Evolutionary conservation across 2,113 vertebrate genomes (phyloP).

Genomic region (Tricholaema leucomelas): DNA sequence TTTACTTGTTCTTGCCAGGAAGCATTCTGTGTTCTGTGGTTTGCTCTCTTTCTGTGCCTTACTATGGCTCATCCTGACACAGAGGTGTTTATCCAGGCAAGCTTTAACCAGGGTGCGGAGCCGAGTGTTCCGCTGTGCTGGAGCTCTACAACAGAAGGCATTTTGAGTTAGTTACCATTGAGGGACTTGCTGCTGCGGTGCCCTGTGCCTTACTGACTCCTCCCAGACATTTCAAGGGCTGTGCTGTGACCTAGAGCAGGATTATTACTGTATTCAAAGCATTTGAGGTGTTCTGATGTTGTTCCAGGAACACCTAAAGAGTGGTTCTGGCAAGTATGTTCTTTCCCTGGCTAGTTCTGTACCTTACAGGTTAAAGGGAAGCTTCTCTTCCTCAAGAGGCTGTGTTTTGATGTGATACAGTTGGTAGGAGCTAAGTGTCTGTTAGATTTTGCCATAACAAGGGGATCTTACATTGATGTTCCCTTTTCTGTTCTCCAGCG

Average conservation of each 20-base stretch:
- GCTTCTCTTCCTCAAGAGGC: neutral
- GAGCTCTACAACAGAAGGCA: neutral
- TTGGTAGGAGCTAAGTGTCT: neutral
- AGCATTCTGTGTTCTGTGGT: neutral
- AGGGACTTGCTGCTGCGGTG: neutral
- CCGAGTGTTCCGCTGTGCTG: neutral
- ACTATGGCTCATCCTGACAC: neutral
- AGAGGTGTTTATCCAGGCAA: neutral
- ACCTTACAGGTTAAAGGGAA: neutral
- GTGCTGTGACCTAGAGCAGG: neutral
- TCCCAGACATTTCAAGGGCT: neutral
- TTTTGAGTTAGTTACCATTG: neutral
- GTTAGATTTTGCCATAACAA: neutral
- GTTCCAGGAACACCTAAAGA: neutral
- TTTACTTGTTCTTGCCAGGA: neutral
- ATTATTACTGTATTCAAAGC: neutral
- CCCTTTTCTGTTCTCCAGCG: constrained; percentile 76
- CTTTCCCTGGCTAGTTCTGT: neutral
- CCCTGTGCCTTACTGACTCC: neutral
- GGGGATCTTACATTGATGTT: neutral
- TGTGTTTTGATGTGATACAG: neutral
- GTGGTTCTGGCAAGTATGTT: neutral
- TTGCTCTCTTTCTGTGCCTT: neutral
- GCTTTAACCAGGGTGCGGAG: neutral
- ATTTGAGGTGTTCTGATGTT: neutral